phyloP scores from a whole-genome alignment of 1,140 invertebrate genomes.

The Papilio machaon region DNA sequence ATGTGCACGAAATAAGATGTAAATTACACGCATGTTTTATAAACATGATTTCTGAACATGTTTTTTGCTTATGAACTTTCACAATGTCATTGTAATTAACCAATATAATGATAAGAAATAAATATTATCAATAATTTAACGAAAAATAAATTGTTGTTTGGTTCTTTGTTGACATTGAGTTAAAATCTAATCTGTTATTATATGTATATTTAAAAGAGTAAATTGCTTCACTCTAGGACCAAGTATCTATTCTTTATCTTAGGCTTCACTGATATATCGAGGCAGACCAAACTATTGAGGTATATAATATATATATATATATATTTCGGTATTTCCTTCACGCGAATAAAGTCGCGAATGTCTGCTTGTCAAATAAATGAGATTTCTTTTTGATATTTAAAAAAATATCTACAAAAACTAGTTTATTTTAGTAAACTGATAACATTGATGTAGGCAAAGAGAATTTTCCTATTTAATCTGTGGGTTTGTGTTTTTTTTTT shows the following conservation, averaged over 20 bases:
- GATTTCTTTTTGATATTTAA: too few relatives aligned
- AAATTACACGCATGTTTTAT: background rate
- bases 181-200: background rate
- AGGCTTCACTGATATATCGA: too few relatives aligned
- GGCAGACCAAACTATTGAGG: too few relatives aligned
- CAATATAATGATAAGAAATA: background rate
- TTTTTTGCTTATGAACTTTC: background rate
- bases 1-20: background rate
- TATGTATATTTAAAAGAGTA: too few relatives aligned
- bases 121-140: background rate
- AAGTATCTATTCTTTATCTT: too few relatives aligned
- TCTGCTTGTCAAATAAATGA: too few relatives aligned
- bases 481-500: background rate
- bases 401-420: too few relatives aligned
- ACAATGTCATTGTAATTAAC: conserved; percentile 5
- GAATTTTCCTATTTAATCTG: background rate
- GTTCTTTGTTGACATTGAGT: background rate
- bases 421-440: background rate
- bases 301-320: too few relatives aligned
- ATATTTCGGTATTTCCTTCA: too few relatives aligned
- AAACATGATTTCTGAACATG: background rate
- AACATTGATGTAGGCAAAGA: background rate
- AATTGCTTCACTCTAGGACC: too few relatives aligned
- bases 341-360: too few relatives aligned
- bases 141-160: background rate